phyloP scores from a whole-genome alignment of 1,140 invertebrate genomes.

The Drosophila pruinosa region DNA sequence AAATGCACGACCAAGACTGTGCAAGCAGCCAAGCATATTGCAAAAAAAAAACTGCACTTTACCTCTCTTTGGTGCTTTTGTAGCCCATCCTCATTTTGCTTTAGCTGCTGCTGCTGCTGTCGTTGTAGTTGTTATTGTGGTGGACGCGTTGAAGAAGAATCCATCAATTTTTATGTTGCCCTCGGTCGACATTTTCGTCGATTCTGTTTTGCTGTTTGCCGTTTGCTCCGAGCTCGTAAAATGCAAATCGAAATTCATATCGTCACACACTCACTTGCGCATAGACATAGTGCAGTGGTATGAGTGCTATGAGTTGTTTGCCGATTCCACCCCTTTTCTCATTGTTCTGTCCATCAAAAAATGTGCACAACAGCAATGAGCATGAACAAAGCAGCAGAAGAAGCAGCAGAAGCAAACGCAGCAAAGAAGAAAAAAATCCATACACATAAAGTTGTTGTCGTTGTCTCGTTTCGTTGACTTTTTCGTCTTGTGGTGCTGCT shows the following conservation, averaged over 20 bases:
- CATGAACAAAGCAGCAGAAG: conserved; percentile 7
- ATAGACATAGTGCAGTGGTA: conserved; percentile 21
- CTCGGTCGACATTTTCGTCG: conserved; percentile 73
- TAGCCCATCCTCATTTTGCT: conserved; percentile 17
- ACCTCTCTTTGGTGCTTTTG: conserved; percentile 8
- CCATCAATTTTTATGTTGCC: conserved; percentile 82
- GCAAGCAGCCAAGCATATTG: conserved; percentile 37
- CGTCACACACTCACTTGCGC: conserved; percentile 23
- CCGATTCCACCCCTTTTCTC: conserved; percentile 80
- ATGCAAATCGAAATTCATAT: conserved; percentile 80
- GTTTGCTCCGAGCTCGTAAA: conserved; percentile 60
- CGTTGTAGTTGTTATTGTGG: conserved; percentile 18
- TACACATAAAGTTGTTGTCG: conserved; percentile 54
- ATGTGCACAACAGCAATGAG: conserved; percentile 25
- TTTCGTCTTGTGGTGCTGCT: conserved; percentile 52
- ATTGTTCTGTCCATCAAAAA: conserved; percentile 82
- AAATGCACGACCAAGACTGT: conserved; percentile 19
- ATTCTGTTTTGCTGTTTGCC: conserved; percentile 61
- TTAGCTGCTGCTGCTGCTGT: conserved; percentile 14
- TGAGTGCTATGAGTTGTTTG: conserved; percentile 38
- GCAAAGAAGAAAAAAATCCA: conserved; percentile 27
- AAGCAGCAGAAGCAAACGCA: conserved; percentile 17
- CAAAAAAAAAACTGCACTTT: conserved; percentile 38
- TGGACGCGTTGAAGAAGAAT: conserved; percentile 76
- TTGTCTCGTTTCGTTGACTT: conserved; percentile 62